Percentiles rank a stretch among this genome's conserved stretches.
phyloP scores from a whole-genome alignment of 2,797 vertebrate genomes.

The Neosalanx taihuensis region DNA sequence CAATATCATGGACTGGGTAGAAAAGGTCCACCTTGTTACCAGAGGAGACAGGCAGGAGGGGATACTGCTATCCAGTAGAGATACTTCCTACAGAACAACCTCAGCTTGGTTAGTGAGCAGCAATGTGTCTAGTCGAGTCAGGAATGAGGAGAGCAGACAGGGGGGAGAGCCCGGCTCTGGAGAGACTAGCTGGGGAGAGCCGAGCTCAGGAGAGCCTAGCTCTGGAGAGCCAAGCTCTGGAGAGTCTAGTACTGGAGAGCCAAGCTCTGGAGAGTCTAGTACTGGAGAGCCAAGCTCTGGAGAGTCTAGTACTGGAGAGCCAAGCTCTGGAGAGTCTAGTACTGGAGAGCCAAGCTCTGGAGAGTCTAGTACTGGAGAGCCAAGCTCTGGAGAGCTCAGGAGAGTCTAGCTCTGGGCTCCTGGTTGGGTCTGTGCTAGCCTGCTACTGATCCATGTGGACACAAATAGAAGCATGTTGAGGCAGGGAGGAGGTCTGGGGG shows the following conservation, averaged over 20 bases:
- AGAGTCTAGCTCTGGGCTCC: slow-evolving; percentile 17
- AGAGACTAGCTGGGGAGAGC: no score
- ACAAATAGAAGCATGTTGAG: slow-evolving; percentile 48
- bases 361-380: no score
- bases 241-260: no score
- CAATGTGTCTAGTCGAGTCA: slow-evolving; percentile 48
- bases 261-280: no score
- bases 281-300: no score
- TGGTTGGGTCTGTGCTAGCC: slow-evolving; percentile 18
- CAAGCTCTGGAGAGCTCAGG: no score
- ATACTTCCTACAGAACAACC: slow-evolving; percentile 46
- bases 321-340: no score
- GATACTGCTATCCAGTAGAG: slow-evolving; percentile 36
- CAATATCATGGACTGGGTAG: slow-evolving; percentile 43
- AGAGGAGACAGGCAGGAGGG: slow-evolving; percentile 26
- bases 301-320: no score
- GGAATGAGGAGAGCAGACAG: slow-evolving; percentile 43
- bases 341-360: no score
- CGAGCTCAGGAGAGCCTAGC: no score
- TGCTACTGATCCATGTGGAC: slow-evolving; percentile 16
- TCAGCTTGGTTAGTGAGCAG: slow-evolving; percentile 43
- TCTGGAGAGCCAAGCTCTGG: no score
- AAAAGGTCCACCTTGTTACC: slow-evolving; percentile 17
- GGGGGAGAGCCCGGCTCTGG: no score
- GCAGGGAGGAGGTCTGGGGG: slow-evolving; percentile 28